A percentile compares a stretch with the other conserved stretches of the same genome.
These are phyloP conservation scores for Lophura nycthemera DNA, from an alignment of 2,113 vertebrate genomes.

Conservation along the genomic window DNA sequence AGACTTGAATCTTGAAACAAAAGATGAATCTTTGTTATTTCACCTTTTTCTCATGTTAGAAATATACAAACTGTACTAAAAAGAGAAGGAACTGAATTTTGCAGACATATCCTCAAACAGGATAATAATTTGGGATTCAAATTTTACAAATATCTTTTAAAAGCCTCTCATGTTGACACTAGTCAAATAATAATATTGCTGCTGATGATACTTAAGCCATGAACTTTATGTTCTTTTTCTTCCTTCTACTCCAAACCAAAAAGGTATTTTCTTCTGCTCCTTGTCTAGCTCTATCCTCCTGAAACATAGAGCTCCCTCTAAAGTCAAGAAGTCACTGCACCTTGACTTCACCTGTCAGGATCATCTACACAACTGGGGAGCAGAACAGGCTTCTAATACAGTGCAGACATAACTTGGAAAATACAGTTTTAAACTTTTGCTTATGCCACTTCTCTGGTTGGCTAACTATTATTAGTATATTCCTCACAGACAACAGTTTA, in stretches of 20 bases:
- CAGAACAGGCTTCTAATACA: neutral
- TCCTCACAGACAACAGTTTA: neutral
- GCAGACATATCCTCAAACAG: neutral
- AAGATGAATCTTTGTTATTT: slow-evolving; percentile 13
- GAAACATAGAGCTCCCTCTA: neutral
- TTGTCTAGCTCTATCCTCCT: neutral
- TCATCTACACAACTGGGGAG: fast-evolving
- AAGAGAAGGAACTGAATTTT: neutral
- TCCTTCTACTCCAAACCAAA: neutral
- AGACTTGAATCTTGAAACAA: slow-evolving; percentile 2
- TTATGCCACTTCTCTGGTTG: neutral
- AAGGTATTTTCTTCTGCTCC: neutral
- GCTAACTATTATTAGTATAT: fast-evolving
- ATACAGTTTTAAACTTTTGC: neutral
- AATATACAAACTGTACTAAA: neutral
- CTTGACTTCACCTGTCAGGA: neutral
- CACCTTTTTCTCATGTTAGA: neutral
- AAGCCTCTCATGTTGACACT: neutral
- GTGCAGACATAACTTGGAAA: neutral
- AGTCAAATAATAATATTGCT: neutral
- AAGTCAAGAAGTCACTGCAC: neutral
- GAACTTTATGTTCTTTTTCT: neutral
- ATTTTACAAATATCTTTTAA: neutral
- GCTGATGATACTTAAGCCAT: neutral
- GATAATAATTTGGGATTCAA: neutral